These are phyloP conservation scores for Strigamia crassipes DNA, from an alignment of 2,888 invertebrate genomes.

Conservation along the genomic window DNA sequence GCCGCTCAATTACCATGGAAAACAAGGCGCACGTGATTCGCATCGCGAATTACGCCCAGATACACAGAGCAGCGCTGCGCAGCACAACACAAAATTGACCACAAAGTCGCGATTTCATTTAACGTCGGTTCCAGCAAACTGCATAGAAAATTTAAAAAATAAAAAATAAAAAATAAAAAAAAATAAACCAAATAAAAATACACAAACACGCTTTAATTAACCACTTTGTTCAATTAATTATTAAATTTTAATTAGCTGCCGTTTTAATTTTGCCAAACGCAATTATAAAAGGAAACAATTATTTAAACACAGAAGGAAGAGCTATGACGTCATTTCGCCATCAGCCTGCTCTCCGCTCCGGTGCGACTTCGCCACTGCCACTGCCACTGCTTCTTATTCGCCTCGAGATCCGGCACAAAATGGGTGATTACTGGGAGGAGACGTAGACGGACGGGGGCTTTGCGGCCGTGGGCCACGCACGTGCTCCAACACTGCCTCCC, in stretches of 20 bases:
- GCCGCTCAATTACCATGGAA: conserved; percentile 17
- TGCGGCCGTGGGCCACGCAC: conserved; percentile 16
- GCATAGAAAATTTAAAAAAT: neutral
- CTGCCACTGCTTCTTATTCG: neutral
- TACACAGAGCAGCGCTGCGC: neutral
- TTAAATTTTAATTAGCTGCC: conserved; percentile 12
- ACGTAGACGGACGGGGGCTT: neutral
- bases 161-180: neutral
- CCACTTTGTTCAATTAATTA: conserved; percentile 3
- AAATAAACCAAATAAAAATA: neutral
- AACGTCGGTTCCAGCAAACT: neutral
- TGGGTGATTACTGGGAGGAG: conserved; percentile 21
- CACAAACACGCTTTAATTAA: neutral
- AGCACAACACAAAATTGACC: neutral
- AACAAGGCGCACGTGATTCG: conserved; percentile 21
- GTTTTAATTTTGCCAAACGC: conserved; percentile 16
- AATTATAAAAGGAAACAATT: conserved; percentile 12
- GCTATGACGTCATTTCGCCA: neutral
- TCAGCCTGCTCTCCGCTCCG: neutral
- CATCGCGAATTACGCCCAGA: neutral
- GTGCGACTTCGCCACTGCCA: too few relatives aligned
- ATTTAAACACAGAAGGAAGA: neutral
- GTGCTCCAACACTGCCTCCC: neutral
- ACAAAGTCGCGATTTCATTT: neutral
- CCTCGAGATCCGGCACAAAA: conserved; percentile 11